These are phyloP conservation scores for Cristatella mucedo DNA, from an alignment of 2,888 invertebrate species.

Conservation along the genomic window DNA sequence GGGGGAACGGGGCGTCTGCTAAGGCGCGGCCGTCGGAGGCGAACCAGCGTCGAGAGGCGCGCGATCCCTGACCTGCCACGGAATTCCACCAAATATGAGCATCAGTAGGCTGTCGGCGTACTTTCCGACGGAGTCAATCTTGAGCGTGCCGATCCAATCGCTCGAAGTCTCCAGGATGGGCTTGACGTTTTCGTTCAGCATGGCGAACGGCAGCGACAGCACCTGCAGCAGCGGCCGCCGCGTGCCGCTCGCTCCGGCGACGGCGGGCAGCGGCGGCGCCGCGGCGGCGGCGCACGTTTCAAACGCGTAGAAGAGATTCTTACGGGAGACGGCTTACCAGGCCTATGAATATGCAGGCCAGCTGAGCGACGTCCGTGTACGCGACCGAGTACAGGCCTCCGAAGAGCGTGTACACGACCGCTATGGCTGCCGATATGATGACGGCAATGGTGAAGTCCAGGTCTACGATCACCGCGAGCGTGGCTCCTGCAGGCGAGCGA, in stretches of 20 bases:
- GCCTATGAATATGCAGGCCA: slow-evolving; percentile 19
- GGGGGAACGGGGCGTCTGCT: too few relatives aligned
- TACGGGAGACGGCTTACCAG: slow-evolving; percentile 25
- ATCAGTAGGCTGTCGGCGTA: slow-evolving; percentile 76
- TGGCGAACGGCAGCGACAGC: slow-evolving; percentile 93
- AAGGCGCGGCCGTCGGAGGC: too few relatives aligned
- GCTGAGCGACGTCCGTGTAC: slow-evolving; percentile 22
- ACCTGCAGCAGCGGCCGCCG: slow-evolving; percentile 45
- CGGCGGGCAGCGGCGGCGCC: not conserved
- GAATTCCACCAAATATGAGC: slow-evolving; percentile 83
- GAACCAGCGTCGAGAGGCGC: too few relatives aligned
- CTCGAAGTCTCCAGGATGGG: slow-evolving; percentile 4
- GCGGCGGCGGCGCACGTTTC: too few relatives aligned
- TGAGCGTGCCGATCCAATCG: slow-evolving; percentile 45
- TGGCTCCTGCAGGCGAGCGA: slow-evolving; percentile 16
- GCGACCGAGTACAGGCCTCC: slow-evolving; percentile 27
- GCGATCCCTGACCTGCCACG: slow-evolving; percentile 65
- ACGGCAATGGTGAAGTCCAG: slow-evolving; percentile 17
- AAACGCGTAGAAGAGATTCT: too few relatives aligned
- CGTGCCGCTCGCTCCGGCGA: not conserved
- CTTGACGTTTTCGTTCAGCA: slow-evolving; percentile 48
- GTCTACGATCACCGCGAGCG: slow-evolving; percentile 19
- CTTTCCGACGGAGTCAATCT: slow-evolving; percentile 56
- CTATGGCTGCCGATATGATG: slow-evolving; percentile 21
- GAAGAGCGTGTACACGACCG: slow-evolving; percentile 21